Evolutionary conservation across 2,888 invertebrate genomes (phyloP).

Genomic region (Tribolium freemani): DNA sequence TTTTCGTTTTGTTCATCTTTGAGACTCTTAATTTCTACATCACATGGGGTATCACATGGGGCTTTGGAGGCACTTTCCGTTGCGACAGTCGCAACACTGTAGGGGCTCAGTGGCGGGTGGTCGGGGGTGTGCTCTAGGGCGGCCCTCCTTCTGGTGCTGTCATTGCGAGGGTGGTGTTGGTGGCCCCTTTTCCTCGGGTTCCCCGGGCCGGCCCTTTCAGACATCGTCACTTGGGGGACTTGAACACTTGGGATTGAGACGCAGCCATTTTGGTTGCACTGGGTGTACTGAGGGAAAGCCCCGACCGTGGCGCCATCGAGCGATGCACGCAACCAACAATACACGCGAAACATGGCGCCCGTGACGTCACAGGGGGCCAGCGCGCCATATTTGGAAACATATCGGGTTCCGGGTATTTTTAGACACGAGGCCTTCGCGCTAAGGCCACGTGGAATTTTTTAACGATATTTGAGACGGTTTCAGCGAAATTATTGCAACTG

Average conservation of each 20-base stretch:
- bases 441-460: background rate
- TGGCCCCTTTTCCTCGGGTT: slow-evolving; percentile 79
- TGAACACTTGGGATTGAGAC: slow-evolving; percentile 66
- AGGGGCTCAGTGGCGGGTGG: slow-evolving; percentile 42
- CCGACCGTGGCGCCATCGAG: slow-evolving; percentile 28
- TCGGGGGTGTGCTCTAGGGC: slow-evolving; percentile 69
- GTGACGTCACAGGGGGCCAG: slow-evolving; percentile 49
- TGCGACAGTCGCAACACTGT: slow-evolving; percentile 51
- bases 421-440: slow-evolving; percentile 31
- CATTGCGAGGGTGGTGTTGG: slow-evolving; percentile 81
- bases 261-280: slow-evolving; percentile 75
- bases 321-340: slow-evolving; percentile 41
- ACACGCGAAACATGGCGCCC: slow-evolving; percentile 8
- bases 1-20: slow-evolving; percentile 55
- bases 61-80: slow-evolving; percentile 53
- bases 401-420: slow-evolving; percentile 57
- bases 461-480: too few species aligned
- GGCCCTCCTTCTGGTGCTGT: slow-evolving; percentile 68
- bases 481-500: too few species aligned
- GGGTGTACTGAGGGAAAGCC: slow-evolving; percentile 19
- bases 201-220: slow-evolving; percentile 74
- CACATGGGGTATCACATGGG: slow-evolving; percentile 59
- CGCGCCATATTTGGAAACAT: slow-evolving; percentile 57
- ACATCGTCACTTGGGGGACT: slow-evolving; percentile 70
- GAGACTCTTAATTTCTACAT: slow-evolving; percentile 56